A percentile compares a stretch with the other conserved stretches of the same genome.
phyloP scores from a whole-genome alignment of 2,888 invertebrate genomes.

The Prosapia bicincta region DNA sequence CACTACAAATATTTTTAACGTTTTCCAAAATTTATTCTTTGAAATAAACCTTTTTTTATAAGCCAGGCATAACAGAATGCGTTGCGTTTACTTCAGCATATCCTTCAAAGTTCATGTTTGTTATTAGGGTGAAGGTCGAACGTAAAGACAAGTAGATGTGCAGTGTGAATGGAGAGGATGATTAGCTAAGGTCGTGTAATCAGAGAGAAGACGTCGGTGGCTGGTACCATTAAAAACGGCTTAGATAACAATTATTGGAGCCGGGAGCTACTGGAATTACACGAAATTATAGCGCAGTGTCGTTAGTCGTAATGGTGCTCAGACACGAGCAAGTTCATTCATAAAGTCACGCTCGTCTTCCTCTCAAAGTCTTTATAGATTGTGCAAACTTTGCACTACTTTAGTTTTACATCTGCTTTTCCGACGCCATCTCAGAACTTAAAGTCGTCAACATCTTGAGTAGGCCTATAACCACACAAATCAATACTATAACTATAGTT shows the following conservation, averaged over 20 bases:
- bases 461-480: too few relatives aligned
- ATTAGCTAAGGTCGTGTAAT: background rate
- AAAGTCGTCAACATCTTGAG: too few relatives aligned
- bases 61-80: too few relatives aligned
- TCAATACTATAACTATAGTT: too few relatives aligned
- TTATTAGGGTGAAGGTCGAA: background rate
- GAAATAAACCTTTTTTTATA: too few relatives aligned
- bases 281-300: slow-evolving; percentile 20
- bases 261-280: slow-evolving; percentile 25
- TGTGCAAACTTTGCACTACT: too few relatives aligned
- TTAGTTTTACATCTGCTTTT: too few relatives aligned
- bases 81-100: background rate
- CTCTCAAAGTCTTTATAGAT: too few relatives aligned
- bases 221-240: slow-evolving; percentile 24
- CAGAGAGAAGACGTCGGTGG: background rate
- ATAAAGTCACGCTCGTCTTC: background rate
- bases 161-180: background rate
- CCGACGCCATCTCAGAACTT: too few relatives aligned
- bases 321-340: background rate
- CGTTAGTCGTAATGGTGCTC: slow-evolving; percentile 11
- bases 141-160: background rate
- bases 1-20: too few relatives aligned
- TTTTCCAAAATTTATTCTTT: too few relatives aligned
- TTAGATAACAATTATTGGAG: slow-evolving; percentile 28
- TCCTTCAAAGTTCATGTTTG: background rate